These are phyloP conservation scores for Anthopleura sola DNA, from an alignment of 64 coral and sea anemone species.

Conservation along the genomic window DNA sequence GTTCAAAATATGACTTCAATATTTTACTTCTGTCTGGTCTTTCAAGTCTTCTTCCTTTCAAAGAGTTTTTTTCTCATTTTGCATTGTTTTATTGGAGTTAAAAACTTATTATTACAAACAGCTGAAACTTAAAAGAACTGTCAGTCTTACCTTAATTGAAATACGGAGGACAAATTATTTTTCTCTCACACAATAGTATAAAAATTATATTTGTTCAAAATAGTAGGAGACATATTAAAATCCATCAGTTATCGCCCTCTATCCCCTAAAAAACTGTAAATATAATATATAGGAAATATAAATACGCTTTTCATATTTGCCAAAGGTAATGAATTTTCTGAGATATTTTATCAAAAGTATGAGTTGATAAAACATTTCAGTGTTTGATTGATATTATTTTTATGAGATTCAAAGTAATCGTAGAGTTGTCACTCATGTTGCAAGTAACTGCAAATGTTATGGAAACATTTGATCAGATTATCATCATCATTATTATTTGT, in stretches of 20 bases:
- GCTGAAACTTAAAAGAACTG: neutral
- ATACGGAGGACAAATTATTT: neutral
- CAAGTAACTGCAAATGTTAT: no score
- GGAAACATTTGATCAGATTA: no score
- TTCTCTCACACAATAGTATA: neutral
- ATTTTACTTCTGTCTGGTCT: neutral
- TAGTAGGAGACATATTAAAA: neutral
- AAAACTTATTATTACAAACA: neutral
- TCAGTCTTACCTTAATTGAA: neutral
- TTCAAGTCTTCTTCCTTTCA: neutral
- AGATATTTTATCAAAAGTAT: neutral
- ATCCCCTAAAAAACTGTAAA: neutral
- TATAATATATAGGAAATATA: neutral
- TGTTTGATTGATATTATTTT: no score
- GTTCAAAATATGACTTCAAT: neutral
- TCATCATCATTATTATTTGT: no score
- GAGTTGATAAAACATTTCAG: no score
- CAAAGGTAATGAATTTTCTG: neutral
- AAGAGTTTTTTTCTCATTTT: neutral
- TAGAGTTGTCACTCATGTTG: no score
- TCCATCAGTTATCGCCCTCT: neutral
- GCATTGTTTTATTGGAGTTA: conserved; percentile 16
- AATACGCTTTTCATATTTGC: neutral
- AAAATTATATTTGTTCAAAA: neutral
- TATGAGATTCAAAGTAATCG: no score